Conservation (phyloP, 23 tunicate species). For the Pegea sp. region DNA sequence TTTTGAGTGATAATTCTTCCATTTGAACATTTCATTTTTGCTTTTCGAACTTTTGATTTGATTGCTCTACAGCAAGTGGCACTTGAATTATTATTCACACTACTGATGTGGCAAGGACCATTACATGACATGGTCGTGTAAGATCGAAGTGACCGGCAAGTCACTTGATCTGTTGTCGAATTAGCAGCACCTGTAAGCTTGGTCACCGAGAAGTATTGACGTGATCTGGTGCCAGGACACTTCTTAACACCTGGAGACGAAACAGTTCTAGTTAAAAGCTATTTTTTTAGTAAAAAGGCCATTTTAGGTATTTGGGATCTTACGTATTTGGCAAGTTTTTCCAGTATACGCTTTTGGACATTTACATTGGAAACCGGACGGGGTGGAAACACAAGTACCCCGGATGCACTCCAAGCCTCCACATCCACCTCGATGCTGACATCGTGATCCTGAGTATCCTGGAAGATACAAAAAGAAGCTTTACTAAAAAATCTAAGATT, state of each 20-base stretch:
- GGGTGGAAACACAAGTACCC: constrained; percentile 6
- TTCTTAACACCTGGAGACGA: not conserved
- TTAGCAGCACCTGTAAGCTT: not conserved
- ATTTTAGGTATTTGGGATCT: constrained; percentile 5
- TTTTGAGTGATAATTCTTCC: constrained; percentile 13
- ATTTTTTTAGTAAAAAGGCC: not conserved
- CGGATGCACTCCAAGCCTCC: constrained; percentile 5
- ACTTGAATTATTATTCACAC: not conserved
- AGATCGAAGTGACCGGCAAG: constrained; percentile 30
- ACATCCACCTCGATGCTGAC: constrained; percentile 13
- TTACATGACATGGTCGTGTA: constrained; percentile 31
- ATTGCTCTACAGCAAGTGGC: constrained; percentile 44
- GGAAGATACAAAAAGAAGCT: not conserved
- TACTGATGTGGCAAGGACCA: constrained; percentile 9
- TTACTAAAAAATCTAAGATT: too few relatives aligned
- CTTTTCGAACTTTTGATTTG: constrained; percentile 5
- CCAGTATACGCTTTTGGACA: constrained; percentile 10
- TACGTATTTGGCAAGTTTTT: constrained; percentile 9
- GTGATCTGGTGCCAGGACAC: not conserved
- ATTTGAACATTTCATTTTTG: constrained; percentile 39
- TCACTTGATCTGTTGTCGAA: constrained; percentile 9
- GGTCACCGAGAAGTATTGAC: not conserved
- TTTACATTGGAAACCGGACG: constrained; percentile 11
- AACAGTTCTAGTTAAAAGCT: not conserved
- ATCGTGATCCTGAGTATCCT: constrained; percentile 8